Evolutionary conservation across 2,888 invertebrate species (phyloP).

Genomic region (Nephrocerus scutellatus): DNA sequence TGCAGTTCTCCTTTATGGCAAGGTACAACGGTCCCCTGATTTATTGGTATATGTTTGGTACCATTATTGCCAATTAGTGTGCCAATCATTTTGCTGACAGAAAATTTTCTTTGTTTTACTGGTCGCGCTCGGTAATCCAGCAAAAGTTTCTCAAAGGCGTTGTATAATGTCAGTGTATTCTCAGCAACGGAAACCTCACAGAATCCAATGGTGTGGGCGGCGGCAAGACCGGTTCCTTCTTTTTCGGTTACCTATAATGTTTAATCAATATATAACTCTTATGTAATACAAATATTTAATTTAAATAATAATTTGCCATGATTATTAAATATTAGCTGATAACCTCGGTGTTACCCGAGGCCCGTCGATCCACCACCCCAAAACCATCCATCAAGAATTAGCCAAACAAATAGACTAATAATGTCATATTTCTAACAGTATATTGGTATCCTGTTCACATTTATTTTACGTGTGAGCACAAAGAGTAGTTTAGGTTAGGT

Average conservation of each 20-base stretch:
- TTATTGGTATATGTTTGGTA: conserved; percentile 39
- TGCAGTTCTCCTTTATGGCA: conserved; percentile 56
- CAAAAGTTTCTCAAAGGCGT: conserved; percentile 63
- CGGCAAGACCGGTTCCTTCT: conserved; percentile 62
- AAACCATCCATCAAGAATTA: too few species aligned
- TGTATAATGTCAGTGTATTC: conserved; percentile 66
- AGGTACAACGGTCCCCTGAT: conserved; percentile 55
- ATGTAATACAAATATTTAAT: too few species aligned
- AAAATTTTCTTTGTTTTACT: conserved; percentile 64
- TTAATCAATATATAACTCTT: too few species aligned
- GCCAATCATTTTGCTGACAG: conserved; percentile 71
- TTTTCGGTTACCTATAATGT: conserved; percentile 61
- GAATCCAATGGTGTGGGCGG: conserved; percentile 64
- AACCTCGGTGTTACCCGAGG: too few species aligned
- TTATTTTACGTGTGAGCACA: too few species aligned
- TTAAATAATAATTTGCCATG: too few species aligned
- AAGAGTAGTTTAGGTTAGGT: too few species aligned
- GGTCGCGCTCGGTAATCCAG: conserved; percentile 58
- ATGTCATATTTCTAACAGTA: too few species aligned
- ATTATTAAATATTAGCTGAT: too few species aligned
- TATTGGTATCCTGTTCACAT: too few species aligned
- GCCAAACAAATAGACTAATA: too few species aligned
- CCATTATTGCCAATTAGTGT: conserved; percentile 34
- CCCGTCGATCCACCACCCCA: too few species aligned
- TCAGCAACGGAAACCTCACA: conserved; percentile 77